Conservation (phyloP, 2,797 vertebrate genomes). For the Enteromius paludinosus region DNA sequence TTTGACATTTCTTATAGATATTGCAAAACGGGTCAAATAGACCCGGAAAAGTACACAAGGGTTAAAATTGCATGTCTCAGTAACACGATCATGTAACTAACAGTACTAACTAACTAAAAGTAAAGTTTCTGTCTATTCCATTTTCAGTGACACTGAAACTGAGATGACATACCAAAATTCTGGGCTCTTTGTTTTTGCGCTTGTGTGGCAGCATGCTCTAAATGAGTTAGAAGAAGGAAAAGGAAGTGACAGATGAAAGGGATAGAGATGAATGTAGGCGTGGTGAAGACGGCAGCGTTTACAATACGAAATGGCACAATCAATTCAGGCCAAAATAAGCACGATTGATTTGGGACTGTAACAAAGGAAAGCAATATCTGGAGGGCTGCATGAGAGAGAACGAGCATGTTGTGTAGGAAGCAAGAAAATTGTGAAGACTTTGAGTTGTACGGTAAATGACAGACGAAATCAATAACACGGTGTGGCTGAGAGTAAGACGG, state of each 20-base stretch:
- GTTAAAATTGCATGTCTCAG: neutral
- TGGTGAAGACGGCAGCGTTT: slow-evolving; percentile 60
- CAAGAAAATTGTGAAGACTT: slow-evolving; percentile 43
- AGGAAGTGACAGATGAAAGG: slow-evolving; percentile 48
- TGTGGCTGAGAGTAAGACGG: neutral
- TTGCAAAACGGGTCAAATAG: too few species aligned
- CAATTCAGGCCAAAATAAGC: slow-evolving; percentile 74
- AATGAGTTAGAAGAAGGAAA: slow-evolving; percentile 47
- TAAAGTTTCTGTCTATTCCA: neutral
- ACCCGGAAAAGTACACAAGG: too few species aligned
- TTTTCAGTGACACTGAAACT: neutral
- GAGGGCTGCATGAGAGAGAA: slow-evolving; percentile 23
- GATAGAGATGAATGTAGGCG: slow-evolving; percentile 55
- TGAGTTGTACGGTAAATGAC: slow-evolving; percentile 41
- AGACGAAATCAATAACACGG: slow-evolving; percentile 1
- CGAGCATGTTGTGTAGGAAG: slow-evolving; percentile 27
- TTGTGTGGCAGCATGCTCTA: slow-evolving; percentile 20
- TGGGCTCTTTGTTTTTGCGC: neutral
- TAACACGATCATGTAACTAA: neutral
- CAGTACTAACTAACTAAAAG: too few species aligned
- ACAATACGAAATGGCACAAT: slow-evolving; percentile 72
- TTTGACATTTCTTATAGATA: neutral
- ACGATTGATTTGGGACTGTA: slow-evolving; percentile 72
- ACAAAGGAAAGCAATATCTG: slow-evolving; percentile 68
- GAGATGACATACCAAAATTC: neutral